Percentiles rank a stretch among this genome's conserved stretches.
phyloP scores from a whole-genome alignment of 2,113 vertebrate genomes.

The Anarrhichthys ocellatus region DNA sequence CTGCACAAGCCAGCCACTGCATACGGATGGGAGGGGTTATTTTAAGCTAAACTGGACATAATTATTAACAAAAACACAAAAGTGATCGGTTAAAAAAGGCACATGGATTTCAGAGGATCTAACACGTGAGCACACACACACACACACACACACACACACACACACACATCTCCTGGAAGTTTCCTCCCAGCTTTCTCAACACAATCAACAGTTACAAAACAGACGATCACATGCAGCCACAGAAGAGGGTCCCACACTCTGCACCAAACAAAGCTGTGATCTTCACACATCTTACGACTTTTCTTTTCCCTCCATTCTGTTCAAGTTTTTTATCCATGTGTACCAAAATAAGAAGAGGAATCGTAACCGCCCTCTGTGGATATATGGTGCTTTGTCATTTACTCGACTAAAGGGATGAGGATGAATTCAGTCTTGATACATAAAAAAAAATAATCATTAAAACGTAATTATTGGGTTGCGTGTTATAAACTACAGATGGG shows the following conservation, averaged over 20 bases:
- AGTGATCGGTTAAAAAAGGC: constrained; percentile 65
- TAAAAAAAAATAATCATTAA: constrained; percentile 33
- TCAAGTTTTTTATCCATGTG: constrained; percentile 24
- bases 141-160: neutral
- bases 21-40: constrained; percentile 16
- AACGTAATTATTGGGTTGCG: constrained; percentile 34
- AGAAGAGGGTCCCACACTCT: constrained; percentile 53
- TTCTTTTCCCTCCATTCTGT: constrained; percentile 15
- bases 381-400: constrained; percentile 24
- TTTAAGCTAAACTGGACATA: constrained; percentile 41
- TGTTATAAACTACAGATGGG: constrained; percentile 47
- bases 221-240: constrained; percentile 75
- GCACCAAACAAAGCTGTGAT: constrained; percentile 30
- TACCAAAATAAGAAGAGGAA: constrained; percentile 23
- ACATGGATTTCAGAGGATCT: constrained; percentile 67
- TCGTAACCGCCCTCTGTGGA: constrained; percentile 8
- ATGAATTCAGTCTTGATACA: constrained; percentile 22
- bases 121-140: constrained; percentile 39
- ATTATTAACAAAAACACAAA: constrained; percentile 43
- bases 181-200: constrained; percentile 49
- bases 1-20: constrained; percentile 64
- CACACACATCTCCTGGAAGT: constrained; percentile 38
- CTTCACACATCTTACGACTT: constrained; percentile 37
- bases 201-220: constrained; percentile 56
- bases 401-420: constrained; percentile 25